Percentiles rank a stretch among this genome's conserved stretches.
Conservation (phyloP, 2,113 vertebrate species). For the Tinamus guttatus region DNA sequence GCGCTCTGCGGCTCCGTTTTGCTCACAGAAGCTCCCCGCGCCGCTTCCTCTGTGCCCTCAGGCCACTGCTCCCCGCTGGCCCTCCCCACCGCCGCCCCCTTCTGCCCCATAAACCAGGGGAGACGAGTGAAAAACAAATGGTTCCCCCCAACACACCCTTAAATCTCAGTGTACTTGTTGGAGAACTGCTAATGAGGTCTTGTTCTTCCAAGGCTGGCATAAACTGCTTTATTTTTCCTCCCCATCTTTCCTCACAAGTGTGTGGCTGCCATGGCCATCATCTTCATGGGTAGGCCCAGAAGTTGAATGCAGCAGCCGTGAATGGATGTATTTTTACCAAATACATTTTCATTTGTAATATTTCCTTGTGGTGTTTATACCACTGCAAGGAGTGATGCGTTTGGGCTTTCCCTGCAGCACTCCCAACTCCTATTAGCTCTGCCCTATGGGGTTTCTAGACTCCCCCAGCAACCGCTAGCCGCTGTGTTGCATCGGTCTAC, state of each 20-base stretch:
- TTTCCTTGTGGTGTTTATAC: neutral
- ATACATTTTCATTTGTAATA: neutral
- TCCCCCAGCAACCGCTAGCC: accelerated
- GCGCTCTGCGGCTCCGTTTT: neutral
- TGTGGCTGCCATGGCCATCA: neutral
- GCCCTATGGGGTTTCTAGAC: accelerated
- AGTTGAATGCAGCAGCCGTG: no score
- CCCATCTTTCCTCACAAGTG: neutral
- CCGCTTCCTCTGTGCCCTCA: neutral
- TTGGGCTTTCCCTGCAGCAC: neutral
- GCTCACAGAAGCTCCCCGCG: neutral
- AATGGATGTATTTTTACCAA: neutral
- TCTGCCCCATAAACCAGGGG: neutral
- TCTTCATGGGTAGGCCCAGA: neutral
- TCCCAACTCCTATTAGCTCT: accelerated
- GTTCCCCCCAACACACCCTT: neutral
- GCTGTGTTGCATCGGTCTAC: neutral
- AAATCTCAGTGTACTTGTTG: neutral
- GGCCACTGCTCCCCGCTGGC: neutral
- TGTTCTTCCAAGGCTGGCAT: neutral
- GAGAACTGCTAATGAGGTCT: neutral
- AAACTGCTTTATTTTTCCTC: neutral
- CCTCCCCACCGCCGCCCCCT: neutral
- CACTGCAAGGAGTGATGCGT: neutral
- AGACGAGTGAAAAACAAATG: neutral